Conservation (phyloP, 2,113 vertebrate genomes). For the Rallus limicola region DNA sequence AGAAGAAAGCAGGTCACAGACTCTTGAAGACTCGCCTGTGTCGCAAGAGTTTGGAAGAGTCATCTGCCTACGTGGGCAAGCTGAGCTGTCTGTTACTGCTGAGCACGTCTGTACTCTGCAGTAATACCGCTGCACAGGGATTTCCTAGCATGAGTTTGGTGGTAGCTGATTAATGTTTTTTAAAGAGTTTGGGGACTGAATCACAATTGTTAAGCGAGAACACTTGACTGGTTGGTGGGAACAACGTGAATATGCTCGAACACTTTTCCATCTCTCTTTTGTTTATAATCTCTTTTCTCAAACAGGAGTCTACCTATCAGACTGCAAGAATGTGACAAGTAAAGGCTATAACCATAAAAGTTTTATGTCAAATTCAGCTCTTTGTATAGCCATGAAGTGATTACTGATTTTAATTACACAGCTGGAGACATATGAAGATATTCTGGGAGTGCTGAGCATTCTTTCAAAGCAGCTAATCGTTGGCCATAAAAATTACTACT, state of each 20-base stretch:
- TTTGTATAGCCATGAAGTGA: not conserved
- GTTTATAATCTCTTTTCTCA: not conserved
- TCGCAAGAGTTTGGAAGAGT: not conserved
- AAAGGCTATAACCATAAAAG: not conserved
- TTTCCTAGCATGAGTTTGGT: not conserved
- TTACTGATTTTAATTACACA: not conserved
- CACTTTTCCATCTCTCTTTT: not conserved
- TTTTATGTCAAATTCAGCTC: not conserved
- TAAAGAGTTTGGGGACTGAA: not conserved
- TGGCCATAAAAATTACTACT: not conserved
- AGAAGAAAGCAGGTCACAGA: not conserved
- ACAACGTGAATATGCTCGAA: not conserved
- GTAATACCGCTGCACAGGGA: not conserved
- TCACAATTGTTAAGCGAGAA: not conserved
- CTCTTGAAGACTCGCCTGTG: not conserved
- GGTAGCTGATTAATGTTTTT: not conserved
- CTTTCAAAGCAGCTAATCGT: not conserved
- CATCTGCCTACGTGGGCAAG: accelerated
- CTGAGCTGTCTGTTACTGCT: not conserved
- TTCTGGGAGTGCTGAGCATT: not conserved
- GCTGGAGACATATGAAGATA: not conserved
- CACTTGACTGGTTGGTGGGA: not conserved
- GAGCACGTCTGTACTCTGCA: not conserved
- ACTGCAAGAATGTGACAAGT: not conserved
- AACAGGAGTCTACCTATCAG: not conserved